Conservation (phyloP, 2,888 invertebrate genomes). For the Dendrolimus pini region DNA sequence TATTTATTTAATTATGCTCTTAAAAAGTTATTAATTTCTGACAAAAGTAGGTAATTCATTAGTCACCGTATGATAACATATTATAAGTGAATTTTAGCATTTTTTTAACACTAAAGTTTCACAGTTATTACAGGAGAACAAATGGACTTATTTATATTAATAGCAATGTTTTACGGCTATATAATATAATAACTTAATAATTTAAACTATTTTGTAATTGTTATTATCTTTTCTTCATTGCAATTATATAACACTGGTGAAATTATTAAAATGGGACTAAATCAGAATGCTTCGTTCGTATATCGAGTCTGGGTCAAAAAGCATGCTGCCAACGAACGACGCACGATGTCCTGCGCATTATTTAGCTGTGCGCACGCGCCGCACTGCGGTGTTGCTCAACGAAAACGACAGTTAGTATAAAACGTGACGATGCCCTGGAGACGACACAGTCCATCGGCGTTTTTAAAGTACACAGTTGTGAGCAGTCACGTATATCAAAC, state of each 20-base stretch:
- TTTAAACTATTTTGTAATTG: too few species aligned
- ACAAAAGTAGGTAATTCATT: too few species aligned
- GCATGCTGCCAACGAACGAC: slow-evolving; percentile 34
- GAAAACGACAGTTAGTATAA: slow-evolving; percentile 52
- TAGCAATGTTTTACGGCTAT: too few species aligned
- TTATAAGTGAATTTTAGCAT: too few species aligned
- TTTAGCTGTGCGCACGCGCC: slow-evolving; percentile 34
- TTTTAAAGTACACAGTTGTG: slow-evolving; percentile 42
- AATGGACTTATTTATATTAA: too few species aligned
- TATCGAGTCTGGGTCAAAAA: slow-evolving; percentile 61
- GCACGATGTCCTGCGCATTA: slow-evolving; percentile 58
- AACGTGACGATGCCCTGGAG: slow-evolving; percentile 53
- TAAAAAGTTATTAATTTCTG: too few species aligned
- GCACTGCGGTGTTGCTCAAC: slow-evolving; percentile 47
- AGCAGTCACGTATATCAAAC: slow-evolving; percentile 65
- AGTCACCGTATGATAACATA: too few species aligned
- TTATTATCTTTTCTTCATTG: slow-evolving; percentile 29
- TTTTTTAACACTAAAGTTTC: too few species aligned
- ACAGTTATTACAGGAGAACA: too few species aligned
- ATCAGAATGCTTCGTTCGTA: slow-evolving; percentile 65
- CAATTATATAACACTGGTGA: slow-evolving; percentile 63
- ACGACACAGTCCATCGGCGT: slow-evolving; percentile 57
- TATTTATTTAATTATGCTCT: too few species aligned
- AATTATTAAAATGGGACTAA: slow-evolving; percentile 56
- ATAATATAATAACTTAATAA: too few species aligned